Evolutionary conservation across 2,797 vertebrate genomes (phyloP).

Genomic region (Paedocypris micromegethes): DNA sequence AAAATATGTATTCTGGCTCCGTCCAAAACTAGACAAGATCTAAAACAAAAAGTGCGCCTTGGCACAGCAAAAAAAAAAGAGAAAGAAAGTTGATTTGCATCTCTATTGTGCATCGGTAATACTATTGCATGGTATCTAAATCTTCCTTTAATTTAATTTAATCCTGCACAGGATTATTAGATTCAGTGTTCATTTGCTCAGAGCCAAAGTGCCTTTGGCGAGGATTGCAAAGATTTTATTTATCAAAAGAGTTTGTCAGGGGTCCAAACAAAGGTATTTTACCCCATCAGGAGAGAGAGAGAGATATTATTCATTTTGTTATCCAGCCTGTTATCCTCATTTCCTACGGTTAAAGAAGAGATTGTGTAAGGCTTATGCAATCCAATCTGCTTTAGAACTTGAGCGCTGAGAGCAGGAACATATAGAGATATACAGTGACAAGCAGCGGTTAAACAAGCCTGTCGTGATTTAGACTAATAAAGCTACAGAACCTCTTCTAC

Average conservation of each 20-base stretch:
- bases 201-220: background rate
- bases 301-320: conserved; percentile 22
- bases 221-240: conserved; percentile 23
- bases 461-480: background rate
- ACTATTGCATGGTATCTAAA: background rate
- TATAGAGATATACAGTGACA: conserved; percentile 17
- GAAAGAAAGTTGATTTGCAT: background rate
- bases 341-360: conserved; percentile 15
- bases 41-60: background rate
- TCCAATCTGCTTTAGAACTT: conserved; percentile 29
- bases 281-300: background rate
- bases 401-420: conserved; percentile 30
- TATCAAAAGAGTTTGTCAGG: conserved; percentile 28
- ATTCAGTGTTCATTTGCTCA: conserved; percentile 26
- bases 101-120: background rate
- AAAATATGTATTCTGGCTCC: background rate
- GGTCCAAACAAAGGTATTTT: conserved; percentile 23
- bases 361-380: conserved; percentile 40
- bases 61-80: background rate
- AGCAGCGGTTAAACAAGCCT: conserved; percentile 16
- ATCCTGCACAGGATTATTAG: conserved; percentile 14
- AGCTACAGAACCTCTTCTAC: too few relatives aligned
- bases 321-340: conserved; percentile 29
- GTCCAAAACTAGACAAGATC: background rate
- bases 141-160: conserved; percentile 13